Conservation (phyloP, 2,113 vertebrate species). For the Pachypanchax playfairii region DNA sequence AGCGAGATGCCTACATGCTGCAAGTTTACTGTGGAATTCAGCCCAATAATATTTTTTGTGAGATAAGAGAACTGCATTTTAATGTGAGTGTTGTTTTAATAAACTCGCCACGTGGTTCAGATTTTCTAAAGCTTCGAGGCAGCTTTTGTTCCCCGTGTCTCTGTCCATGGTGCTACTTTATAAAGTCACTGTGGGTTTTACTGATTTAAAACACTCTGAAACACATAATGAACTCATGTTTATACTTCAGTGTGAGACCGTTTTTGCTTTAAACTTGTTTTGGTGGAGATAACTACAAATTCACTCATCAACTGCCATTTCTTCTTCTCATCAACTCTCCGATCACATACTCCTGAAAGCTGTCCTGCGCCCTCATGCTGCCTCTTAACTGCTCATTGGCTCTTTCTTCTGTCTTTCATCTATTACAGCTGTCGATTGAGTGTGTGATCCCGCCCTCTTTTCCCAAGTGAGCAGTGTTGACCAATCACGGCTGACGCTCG, state of each 20-base stretch:
- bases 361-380: constrained; percentile 18
- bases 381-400: constrained; percentile 40
- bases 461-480: constrained; percentile 2
- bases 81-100: no score
- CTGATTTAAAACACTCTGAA: background rate
- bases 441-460: constrained; percentile 5
- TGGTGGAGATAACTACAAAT: constrained; percentile 33
- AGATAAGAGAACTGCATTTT: no score
- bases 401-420: constrained; percentile 11
- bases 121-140: no score
- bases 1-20: no score
- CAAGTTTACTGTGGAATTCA: no score
- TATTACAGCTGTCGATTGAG: constrained; percentile 70
- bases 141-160: constrained; percentile 2
- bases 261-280: constrained; percentile 1
- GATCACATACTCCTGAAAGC: constrained; percentile 51
- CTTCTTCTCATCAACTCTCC: constrained; percentile 71
- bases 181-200: background rate
- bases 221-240: no score
- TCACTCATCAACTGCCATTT: constrained; percentile 38
- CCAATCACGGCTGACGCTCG: constrained; percentile 62
- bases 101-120: no score
- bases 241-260: no score
- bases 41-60: no score
- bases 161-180: constrained; percentile 74